phyloP scores from a whole-genome alignment of 2,797 vertebrate genomes.

The Heliangelus exortis region DNA sequence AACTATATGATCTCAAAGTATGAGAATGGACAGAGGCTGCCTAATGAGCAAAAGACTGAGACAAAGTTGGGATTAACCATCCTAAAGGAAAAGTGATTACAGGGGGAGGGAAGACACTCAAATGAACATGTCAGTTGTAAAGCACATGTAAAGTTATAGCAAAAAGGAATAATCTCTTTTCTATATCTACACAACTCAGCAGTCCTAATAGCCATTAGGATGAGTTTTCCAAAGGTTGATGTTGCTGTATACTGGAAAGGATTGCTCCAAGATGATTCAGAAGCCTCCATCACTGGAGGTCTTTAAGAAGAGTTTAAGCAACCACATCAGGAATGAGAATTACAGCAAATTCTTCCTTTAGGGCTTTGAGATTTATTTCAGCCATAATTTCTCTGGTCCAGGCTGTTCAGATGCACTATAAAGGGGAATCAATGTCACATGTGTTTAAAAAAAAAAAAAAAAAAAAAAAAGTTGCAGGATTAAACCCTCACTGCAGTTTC shows the following conservation, averaged over 20 bases:
- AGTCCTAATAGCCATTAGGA: background rate
- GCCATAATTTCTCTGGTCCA: background rate
- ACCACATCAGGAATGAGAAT: background rate
- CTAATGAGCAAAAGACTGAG: background rate
- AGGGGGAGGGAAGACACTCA: background rate
- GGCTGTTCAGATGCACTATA: background rate
- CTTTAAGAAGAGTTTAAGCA: background rate
- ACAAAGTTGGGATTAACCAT: background rate
- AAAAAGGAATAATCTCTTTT: background rate
- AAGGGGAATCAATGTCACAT: background rate
- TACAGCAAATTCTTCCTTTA: background rate
- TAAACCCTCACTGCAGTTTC: background rate
- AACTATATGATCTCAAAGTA: background rate
- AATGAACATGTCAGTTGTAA: background rate
- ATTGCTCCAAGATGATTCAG: background rate
- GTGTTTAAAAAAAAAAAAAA: background rate
- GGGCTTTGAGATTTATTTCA: slow-evolving; percentile 9
- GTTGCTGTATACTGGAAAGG: background rate
- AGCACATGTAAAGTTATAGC: background rate
- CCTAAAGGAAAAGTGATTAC: background rate
- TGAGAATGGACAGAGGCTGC: background rate
- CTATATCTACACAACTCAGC: background rate
- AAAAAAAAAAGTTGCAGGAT: background rate
- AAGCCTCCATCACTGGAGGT: background rate
- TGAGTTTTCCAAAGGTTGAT: background rate